Evolutionary conservation across 2,888 invertebrate genomes (phyloP).

Genomic region (Sminthurinus aureus): DNA sequence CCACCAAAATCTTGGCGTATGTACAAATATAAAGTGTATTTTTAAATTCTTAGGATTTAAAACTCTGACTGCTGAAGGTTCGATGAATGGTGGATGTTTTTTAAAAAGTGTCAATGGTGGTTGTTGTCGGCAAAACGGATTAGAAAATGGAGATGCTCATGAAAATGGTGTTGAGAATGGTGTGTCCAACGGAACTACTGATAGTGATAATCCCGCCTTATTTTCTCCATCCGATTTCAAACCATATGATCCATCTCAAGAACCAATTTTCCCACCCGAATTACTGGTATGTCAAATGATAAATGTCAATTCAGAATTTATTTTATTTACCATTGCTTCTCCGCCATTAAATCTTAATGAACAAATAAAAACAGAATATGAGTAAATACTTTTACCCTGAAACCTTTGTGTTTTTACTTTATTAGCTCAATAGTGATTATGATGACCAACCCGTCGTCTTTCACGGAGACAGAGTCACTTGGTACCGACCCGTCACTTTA

Average conservation of each 20-base stretch:
- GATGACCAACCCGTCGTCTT: slow-evolving; percentile 46
- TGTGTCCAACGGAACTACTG: slow-evolving; percentile 42
- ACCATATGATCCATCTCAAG: slow-evolving; percentile 82
- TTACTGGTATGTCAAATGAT: slow-evolving; percentile 72
- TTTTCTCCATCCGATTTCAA: slow-evolving; percentile 72
- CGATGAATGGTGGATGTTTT: slow-evolving; percentile 52
- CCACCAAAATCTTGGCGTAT: too few species aligned
- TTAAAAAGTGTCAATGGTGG: slow-evolving; percentile 46
- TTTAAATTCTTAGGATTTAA: too few species aligned
- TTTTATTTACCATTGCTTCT: too few species aligned
- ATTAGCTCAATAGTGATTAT: slow-evolving; percentile 45
- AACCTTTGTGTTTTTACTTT: neutral
- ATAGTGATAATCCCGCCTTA: slow-evolving; percentile 61
- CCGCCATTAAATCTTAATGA: too few species aligned
- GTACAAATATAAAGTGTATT: too few species aligned
- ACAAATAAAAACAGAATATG: too few species aligned
- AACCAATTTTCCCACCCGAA: slow-evolving; percentile 92
- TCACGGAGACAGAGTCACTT: slow-evolving; percentile 65
- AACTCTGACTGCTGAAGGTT: slow-evolving; percentile 68
- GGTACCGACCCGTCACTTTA: slow-evolving; percentile 78
- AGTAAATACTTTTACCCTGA: too few species aligned
- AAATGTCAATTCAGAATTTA: too few species aligned
- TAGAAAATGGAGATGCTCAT: neutral
- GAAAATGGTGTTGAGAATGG: slow-evolving; percentile 33
- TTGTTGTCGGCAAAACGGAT: slow-evolving; percentile 28